These are phyloP conservation scores for Scophthalmus maximus DNA, from an alignment of 2,113 vertebrate species.

Conservation along the genomic window DNA sequence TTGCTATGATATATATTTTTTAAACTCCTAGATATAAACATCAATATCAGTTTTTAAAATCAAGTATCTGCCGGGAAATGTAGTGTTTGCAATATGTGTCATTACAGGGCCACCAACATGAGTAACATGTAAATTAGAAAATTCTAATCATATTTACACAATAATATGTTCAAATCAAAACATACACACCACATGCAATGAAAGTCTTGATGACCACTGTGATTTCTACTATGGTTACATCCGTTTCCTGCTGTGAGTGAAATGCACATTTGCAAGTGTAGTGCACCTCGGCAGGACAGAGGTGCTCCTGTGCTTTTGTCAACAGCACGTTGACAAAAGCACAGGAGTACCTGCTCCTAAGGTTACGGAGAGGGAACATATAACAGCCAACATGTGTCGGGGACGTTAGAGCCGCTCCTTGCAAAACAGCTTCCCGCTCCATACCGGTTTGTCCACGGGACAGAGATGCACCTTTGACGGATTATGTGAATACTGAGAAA, in stretches of 20 bases:
- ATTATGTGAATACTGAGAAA: neutral
- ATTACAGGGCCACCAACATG: too few species aligned
- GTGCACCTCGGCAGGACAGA: neutral
- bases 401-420: neutral
- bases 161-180: too few species aligned
- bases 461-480: neutral
- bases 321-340: too few species aligned
- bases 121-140: too few species aligned
- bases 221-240: conserved; percentile 1
- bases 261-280: conserved; percentile 11
- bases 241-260: conserved; percentile 50
- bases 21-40: too few species aligned
- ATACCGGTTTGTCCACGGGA: neutral
- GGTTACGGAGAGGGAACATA: neutral
- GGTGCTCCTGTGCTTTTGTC: neutral
- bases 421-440: neutral
- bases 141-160: too few species aligned
- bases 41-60: neutral
- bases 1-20: too few species aligned
- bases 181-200: too few species aligned
- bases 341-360: neutral
- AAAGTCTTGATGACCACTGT: neutral
- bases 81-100: too few species aligned
- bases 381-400: neutral
- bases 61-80: neutral